Evolutionary conservation across 2,113 vertebrate genomes (phyloP).

Genomic region (Hylia prasina): DNA sequence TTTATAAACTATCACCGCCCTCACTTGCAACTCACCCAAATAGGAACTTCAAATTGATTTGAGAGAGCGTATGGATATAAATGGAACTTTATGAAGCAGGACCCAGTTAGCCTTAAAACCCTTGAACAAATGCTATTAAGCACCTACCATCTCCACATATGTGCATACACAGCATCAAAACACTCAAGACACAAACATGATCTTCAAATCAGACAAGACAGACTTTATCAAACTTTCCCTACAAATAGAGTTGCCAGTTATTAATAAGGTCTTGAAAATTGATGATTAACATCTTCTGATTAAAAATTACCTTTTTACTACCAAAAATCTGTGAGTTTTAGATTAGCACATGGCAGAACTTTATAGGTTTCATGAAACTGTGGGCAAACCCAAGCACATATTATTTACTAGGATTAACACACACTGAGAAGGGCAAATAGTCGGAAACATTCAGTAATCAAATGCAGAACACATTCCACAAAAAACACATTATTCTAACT

Average conservation of each 20-base stretch:
- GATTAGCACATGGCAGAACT: not conserved
- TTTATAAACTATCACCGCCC: not conserved
- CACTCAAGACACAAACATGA: not conserved
- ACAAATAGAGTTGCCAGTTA: not conserved
- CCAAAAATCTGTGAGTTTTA: not conserved
- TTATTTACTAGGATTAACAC: not conserved
- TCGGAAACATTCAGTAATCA: not conserved
- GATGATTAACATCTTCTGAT: not conserved
- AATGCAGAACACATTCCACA: not conserved
- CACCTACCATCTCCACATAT: not conserved
- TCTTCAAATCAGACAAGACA: not conserved
- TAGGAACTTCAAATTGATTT: not conserved
- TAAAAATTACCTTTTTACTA: not conserved
- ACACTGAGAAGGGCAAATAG: not conserved
- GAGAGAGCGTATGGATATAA: not conserved
- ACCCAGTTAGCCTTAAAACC: not conserved
- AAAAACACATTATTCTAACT: not conserved
- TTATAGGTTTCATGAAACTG: not conserved
- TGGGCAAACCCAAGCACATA: not conserved
- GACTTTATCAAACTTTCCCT: not conserved
- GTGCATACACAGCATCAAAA: not conserved
- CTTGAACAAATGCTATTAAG: not conserved
- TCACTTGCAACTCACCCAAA: not conserved
- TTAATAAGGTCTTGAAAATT: not conserved
- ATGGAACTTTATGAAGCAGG: not conserved